A percentile compares a stretch with the other conserved stretches of the same genome.
Evolutionary conservation across 2,797 vertebrate genomes (phyloP).

Genomic region (Melanotaenia pygmaea): DNA sequence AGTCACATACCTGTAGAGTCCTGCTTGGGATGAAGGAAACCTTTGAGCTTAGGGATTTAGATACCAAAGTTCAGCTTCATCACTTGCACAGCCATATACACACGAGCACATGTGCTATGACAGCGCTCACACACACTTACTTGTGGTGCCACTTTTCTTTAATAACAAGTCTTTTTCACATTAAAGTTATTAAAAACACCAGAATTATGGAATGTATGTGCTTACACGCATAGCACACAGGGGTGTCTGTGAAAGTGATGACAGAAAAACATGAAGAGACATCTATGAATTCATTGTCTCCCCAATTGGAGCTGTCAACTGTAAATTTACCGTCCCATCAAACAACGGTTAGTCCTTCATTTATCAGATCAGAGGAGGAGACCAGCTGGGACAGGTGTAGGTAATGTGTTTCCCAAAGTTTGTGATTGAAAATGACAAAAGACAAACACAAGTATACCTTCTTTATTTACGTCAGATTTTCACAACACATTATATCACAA

Average conservation of each 20-base stretch:
- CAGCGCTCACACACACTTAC: background rate
- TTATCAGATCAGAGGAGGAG: conserved; percentile 34
- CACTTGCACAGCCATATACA: conserved; percentile 21
- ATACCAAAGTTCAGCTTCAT: conserved; percentile 54
- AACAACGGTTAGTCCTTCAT: conserved; percentile 3
- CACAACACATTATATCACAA: background rate
- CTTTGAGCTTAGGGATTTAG: conserved; percentile 67
- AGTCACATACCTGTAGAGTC: conserved; percentile 75
- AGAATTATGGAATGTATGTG: background rate
- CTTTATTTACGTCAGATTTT: background rate
- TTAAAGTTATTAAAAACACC: conserved; percentile 46
- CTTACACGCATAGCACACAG: background rate
- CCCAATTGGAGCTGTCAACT: conserved; percentile 32
- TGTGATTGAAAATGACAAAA: background rate
- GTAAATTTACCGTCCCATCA: conserved; percentile 31
- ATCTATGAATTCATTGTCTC: conserved; percentile 12
- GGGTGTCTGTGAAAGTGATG: conserved; percentile 29
- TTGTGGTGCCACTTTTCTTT: conserved; percentile 15
- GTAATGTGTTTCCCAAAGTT: background rate
- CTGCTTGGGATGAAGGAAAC: conserved; percentile 75
- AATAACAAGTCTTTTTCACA: conserved; percentile 33
- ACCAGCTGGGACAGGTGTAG: conserved; percentile 36
- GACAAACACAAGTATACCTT: background rate
- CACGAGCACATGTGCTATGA: conserved; percentile 9
- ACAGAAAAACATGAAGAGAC: conserved; percentile 28